Base-by-base conservation (phyloP, 2,888 invertebrate genomes). In the Standfussiana lucernea region DNA sequence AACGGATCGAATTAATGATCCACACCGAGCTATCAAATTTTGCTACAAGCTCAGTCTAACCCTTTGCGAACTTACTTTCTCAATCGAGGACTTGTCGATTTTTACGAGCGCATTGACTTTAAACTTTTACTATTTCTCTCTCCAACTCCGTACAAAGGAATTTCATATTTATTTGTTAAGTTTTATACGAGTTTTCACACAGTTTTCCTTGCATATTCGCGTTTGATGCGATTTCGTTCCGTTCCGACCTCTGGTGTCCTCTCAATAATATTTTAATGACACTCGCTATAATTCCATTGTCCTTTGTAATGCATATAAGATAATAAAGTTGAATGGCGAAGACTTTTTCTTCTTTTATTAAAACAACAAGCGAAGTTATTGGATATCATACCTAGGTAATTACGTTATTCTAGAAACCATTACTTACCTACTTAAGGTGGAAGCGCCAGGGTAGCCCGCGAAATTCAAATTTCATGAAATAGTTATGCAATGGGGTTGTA, bases 31-130 rank as follows among this genome's bases (percentile, higher is more conserved):
- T 50, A 67, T 81, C 47, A 70, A 74, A 80, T 84, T 72, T 65
- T 56, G 68, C 73, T 59, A n/a, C 68, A 59, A 72, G 0, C 69
- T 59, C 61, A 71, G 47, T 64, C 74, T 47, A 75, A 86, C 79
- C 72, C 76, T 81, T 80, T 71, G 50, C 68, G 35, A 80, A 81
- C 59, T 75, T 69, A 73, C 74, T 77, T 72, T 77, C 79, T 79
- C 72, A 71, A 73, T 71, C 74, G 73, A 72, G 69, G 42, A 77
- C 78, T 82, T 72, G 79, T 77, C 79, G 80, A 84, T 79, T 82
- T 86, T 88, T 82, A 88, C 79, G 83, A 80, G 80, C 76, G 47
- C 79, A 75, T 76, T 82, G 85, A 78, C 85, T 88, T 88, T 82
- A 88, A 87, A 83, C 75, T 85, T 88, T 86, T 81, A 79, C 80